phyloP scores from a whole-genome alignment of 2,797 vertebrate genomes.

The Trematomus bernacchii region DNA sequence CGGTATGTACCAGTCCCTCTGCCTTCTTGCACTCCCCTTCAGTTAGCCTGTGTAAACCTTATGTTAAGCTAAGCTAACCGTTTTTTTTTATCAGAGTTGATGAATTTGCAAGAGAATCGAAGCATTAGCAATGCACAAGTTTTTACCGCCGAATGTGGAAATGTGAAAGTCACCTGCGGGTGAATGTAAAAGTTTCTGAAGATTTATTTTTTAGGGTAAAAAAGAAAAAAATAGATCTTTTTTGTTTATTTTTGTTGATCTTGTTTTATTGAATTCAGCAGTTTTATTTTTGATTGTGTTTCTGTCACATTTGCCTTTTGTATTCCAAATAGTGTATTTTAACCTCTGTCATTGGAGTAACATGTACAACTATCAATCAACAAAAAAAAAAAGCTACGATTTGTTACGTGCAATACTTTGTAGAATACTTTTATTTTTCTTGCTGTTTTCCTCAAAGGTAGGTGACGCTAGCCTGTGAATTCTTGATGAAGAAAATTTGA shows the following conservation, averaged over 20 bases:
- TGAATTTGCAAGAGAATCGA: conserved; percentile 56
- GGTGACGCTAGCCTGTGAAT: conserved; percentile 49
- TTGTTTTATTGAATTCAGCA: conserved; percentile 57
- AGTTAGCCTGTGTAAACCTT: conserved; percentile 44
- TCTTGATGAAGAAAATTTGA: conserved; percentile 42
- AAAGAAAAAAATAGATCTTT: conserved; percentile 30
- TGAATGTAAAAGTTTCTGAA: conserved; percentile 70
- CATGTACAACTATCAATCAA: conserved; percentile 77
- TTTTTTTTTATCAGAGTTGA: conserved; percentile 56
- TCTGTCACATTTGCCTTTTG: conserved; percentile 85
- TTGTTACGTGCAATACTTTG: conserved; percentile 85
- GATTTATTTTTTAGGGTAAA: conserved; percentile 69
- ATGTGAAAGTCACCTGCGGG: conserved; percentile 69
- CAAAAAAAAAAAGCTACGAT: conserved; percentile 61
- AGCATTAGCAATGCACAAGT: conserved; percentile 68
- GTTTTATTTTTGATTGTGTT: conserved; percentile 66
- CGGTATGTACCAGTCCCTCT: conserved; percentile 50
- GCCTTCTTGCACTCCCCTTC: conserved; percentile 65
- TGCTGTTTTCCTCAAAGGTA: conserved; percentile 69
- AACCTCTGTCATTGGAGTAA: conserved; percentile 74
- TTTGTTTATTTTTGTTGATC: conserved; percentile 39
- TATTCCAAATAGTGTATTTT: conserved; percentile 82
- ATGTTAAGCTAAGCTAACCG: conserved; percentile 40
- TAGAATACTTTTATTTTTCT: conserved; percentile 78
- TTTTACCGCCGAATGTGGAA: conserved; percentile 74